Percentiles rank a stretch among this genome's conserved stretches.
phyloP scores from a whole-genome alignment of 2,797 vertebrate species.

The Hephaestus fuliginosus region DNA sequence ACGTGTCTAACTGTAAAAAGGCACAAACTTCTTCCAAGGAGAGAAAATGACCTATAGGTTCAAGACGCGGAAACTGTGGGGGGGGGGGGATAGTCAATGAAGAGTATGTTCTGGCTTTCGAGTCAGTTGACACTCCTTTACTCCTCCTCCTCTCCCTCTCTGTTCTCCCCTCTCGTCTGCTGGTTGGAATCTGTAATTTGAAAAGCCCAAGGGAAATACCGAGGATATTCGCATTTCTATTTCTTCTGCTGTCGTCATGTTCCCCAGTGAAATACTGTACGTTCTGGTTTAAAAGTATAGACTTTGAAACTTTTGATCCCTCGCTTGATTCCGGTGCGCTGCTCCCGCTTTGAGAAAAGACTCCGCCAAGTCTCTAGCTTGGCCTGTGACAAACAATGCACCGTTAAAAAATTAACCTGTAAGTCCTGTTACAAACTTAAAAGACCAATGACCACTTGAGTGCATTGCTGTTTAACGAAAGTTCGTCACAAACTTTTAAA shows the following conservation, averaged over 20 bases:
- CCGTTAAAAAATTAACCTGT: background rate
- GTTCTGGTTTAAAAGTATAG: constrained; percentile 71
- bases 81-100: constrained; percentile 62
- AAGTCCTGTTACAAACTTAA: background rate
- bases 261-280: constrained; percentile 71
- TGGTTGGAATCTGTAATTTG: constrained; percentile 82
- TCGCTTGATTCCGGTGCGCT: background rate
- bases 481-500: constrained; percentile 9
- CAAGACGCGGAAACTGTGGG: constrained; percentile 76
- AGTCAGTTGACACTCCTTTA: constrained; percentile 64
- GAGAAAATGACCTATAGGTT: constrained; percentile 58
- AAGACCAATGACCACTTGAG: too few species aligned
- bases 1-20: constrained; percentile 27
- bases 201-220: constrained; percentile 82
- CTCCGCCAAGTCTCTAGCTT: constrained; percentile 16
- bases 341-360: constrained; percentile 25
- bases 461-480: background rate
- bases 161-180: constrained; percentile 62
- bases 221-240: constrained; percentile 77
- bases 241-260: constrained; percentile 79
- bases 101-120: constrained; percentile 73
- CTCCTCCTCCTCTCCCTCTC: constrained; percentile 60
- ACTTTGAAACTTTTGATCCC: constrained; percentile 64
- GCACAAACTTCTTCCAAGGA: constrained; percentile 37
- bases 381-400: constrained; percentile 30